A percentile compares a stretch with the other conserved stretches of the same genome.
phyloP scores from a whole-genome alignment of 2,113 vertebrate genomes.

The Leucopsar rothschildi region DNA sequence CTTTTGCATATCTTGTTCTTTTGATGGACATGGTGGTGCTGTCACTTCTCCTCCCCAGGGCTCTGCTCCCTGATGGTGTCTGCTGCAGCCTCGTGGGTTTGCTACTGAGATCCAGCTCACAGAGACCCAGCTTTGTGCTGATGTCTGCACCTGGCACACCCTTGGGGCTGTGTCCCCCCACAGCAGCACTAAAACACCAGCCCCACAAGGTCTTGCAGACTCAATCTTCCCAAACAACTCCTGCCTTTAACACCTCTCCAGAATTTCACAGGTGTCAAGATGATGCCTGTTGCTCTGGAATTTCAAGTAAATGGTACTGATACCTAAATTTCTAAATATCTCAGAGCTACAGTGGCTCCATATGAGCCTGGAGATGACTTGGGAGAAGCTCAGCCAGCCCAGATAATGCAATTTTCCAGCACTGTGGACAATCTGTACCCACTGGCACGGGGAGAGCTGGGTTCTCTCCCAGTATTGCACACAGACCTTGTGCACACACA shows the following conservation, averaged over 20 bases:
- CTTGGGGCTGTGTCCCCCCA: background rate
- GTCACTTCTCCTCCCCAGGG: background rate
- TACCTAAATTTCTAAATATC: background rate
- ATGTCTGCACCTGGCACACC: background rate
- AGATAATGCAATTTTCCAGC: background rate
- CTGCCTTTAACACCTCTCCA: background rate
- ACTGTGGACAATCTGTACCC: background rate
- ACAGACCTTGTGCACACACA: background rate
- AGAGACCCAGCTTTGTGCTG: background rate
- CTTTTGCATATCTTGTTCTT: background rate
- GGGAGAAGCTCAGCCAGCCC: background rate
- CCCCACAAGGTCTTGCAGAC: background rate
- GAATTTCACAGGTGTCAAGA: background rate
- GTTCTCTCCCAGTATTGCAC: background rate
- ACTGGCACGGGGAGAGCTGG: fast-evolving
- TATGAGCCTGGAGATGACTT: background rate
- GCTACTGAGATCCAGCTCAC: background rate
- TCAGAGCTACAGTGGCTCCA: background rate
- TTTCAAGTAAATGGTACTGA: background rate
- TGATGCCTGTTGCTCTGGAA: background rate
- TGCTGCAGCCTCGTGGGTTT: background rate
- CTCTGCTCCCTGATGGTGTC: background rate
- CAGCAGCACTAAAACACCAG: background rate
- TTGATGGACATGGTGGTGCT: fast-evolving
- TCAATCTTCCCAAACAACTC: background rate